Base-by-base conservation (phyloP, 2,888 invertebrate genomes). In the Mesorhabditis spiculigera region DNA sequence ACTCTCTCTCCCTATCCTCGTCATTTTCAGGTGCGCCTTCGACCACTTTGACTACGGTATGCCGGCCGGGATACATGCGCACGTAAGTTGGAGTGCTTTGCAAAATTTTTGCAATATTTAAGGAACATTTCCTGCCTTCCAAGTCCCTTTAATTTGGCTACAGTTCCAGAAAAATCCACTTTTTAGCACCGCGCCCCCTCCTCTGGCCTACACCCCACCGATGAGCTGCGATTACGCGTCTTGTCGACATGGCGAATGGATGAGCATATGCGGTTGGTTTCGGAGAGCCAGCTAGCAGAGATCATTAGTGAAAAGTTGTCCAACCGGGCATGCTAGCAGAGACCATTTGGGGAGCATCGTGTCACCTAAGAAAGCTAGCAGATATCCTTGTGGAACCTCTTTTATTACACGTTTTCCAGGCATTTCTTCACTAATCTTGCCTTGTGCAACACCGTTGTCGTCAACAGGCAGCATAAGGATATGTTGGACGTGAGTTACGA, bases 391-490 rank as follows among this genome's bases (percentile, higher is more conserved):
- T 1, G 16, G n/a, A 28, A 3, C 6, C 63, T 16, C 16, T 16
- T 16, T 63, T 63, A 13, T 6, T 16, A 8, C 63, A 6, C 63
- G 63, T 13, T 16, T 63, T 63, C 16, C 63, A 63, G 63, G 41
- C 8, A 50, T 50, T 50, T 50, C 58, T 50, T 50, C n/a, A 50
- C 58, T 3, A 50, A 50, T 63, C 41, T 63, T 2, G 63, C 63
- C 41, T n/a, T 63, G 6, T 63, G 63, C 63, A 63, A 63, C 63
- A 63, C 63, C 8, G 96, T 96, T 8, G 93, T 95, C 67, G 95
- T 95, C 68, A 92, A 94, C 77, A 90, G 91, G 86, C 94, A 94
- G 4, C 91, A 91, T 86, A 88, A 89, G 75, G 91, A 79, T 71
- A 63, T 65, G 4, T 65, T 79, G n/a, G 77, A 79, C 63, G 75